Conservation (phyloP, 2,888 invertebrate species). For the Seira ritae region DNA sequence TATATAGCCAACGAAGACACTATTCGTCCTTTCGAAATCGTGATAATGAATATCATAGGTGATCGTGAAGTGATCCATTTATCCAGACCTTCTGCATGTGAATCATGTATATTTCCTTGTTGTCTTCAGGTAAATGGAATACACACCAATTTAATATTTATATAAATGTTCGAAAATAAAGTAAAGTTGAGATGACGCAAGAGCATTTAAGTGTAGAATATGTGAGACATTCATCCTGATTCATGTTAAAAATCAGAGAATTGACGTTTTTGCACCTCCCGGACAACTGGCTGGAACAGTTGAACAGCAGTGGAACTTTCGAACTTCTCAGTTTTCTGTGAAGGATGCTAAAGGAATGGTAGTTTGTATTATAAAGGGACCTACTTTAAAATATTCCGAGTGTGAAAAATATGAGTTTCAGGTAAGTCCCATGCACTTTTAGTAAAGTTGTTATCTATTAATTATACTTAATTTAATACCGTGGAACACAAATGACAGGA, state of each 20-base stretch:
- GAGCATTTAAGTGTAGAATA: too few relatives aligned
- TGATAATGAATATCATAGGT: conserved; percentile 87
- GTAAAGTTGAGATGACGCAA: too few relatives aligned
- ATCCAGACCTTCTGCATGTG: conserved; percentile 87
- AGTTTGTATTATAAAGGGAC: too few relatives aligned
- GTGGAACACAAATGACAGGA: too few relatives aligned
- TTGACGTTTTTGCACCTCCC: conserved; percentile 86
- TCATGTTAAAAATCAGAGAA: conserved; percentile 78
- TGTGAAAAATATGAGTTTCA: too few relatives aligned
- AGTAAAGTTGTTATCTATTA: neutral
- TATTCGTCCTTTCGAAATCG: conserved; percentile 89
- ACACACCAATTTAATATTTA: neutral
- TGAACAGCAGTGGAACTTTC: conserved; percentile 83
- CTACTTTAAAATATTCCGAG: too few relatives aligned
- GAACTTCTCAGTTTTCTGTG: conserved; percentile 84
- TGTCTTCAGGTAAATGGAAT: conserved; percentile 81
- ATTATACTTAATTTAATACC: too few relatives aligned
- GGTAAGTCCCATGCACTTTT: too few relatives aligned
- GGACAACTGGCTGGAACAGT: conserved; percentile 84
- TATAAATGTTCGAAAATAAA: too few relatives aligned
- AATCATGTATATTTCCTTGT: conserved; percentile 90
- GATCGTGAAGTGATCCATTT: conserved; percentile 91
- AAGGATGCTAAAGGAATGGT: conserved; percentile 85
- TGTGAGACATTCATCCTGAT: too few relatives aligned
- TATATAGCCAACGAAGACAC: conserved; percentile 82